A percentile compares a stretch with the other conserved stretches of the same genome.
Evolutionary conservation across 2,888 invertebrate genomes (phyloP).

Genomic region (Dryomyza anilis): DNA sequence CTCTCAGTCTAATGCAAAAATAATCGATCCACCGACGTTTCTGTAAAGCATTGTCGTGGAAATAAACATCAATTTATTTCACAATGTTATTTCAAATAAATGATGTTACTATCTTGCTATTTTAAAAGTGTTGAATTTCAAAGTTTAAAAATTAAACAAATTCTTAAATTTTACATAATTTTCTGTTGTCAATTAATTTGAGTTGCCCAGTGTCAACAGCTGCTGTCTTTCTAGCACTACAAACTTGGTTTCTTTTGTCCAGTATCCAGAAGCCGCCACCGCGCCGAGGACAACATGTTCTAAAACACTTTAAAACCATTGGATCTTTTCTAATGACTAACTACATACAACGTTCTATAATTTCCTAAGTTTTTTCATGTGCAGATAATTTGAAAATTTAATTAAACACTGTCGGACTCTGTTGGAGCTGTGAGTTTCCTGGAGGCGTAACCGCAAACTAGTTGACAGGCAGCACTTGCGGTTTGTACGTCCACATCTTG

Average conservation of each 20-base stretch:
- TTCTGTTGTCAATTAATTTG: background rate
- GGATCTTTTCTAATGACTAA: constrained; percentile 4
- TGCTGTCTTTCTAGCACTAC: background rate
- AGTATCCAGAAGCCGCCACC: constrained; percentile 1
- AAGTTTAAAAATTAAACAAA: too few relatives aligned
- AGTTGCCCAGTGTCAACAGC: background rate
- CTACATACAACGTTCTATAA: background rate
- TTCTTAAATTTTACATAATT: too few relatives aligned
- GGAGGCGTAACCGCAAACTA: constrained; percentile 49
- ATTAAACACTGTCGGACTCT: constrained; percentile 49
- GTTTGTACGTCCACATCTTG: constrained; percentile 36
- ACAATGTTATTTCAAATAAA: too few relatives aligned
- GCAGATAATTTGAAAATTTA: too few relatives aligned
- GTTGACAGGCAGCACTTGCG: constrained; percentile 55
- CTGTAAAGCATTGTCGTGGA: too few relatives aligned
- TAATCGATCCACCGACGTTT: too few relatives aligned
- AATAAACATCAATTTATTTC: too few relatives aligned
- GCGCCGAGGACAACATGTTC: background rate
- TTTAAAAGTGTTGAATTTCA: too few relatives aligned
- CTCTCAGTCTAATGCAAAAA: too few relatives aligned
- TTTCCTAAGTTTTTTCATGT: constrained; percentile 4
- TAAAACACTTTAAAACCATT: constrained; percentile 8
- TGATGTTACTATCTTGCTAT: too few relatives aligned
- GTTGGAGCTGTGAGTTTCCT: constrained; percentile 27
- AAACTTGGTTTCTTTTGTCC: background rate